These are phyloP conservation scores for Puffinus mauretanicus DNA, from an alignment of 2,113 vertebrate genomes.

Conservation along the genomic window DNA sequence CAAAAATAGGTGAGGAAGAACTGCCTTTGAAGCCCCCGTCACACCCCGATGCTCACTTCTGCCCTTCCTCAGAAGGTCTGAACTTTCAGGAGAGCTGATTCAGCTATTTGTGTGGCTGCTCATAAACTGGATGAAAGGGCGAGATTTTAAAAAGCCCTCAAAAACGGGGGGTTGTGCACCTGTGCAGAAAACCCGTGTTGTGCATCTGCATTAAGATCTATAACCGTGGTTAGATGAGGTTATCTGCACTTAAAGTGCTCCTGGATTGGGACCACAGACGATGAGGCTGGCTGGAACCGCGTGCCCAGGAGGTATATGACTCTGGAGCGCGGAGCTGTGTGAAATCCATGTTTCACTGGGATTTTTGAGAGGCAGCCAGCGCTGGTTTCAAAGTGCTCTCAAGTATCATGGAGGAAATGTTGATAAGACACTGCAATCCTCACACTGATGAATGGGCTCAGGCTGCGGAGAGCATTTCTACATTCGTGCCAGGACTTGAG, in stretches of 20 bases:
- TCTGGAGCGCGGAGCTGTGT: not conserved
- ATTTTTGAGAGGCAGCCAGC: not conserved
- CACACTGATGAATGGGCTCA: not conserved
- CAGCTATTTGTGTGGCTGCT: not conserved
- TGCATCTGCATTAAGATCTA: not conserved
- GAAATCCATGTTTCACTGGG: not conserved
- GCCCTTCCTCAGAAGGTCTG: not conserved
- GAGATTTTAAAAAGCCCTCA: not conserved
- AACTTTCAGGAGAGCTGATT: not conserved
- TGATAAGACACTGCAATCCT: not conserved
- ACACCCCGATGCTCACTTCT: not conserved
- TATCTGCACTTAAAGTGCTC: not conserved
- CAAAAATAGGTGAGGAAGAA: not conserved
- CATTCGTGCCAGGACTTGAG: not conserved
- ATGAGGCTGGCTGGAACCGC: not conserved
- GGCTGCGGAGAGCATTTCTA: not conserved
- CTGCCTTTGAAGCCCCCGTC: not conserved
- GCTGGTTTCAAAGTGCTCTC: not conserved
- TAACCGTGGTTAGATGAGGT: not conserved
- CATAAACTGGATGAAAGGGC: not conserved
- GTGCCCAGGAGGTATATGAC: not conserved
- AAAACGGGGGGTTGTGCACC: not conserved
- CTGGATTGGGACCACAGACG: not conserved
- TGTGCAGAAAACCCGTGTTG: not conserved
- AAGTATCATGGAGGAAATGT: not conserved